Conservation (phyloP, 2,888 invertebrate species). For the Microplitis deprimator region DNA sequence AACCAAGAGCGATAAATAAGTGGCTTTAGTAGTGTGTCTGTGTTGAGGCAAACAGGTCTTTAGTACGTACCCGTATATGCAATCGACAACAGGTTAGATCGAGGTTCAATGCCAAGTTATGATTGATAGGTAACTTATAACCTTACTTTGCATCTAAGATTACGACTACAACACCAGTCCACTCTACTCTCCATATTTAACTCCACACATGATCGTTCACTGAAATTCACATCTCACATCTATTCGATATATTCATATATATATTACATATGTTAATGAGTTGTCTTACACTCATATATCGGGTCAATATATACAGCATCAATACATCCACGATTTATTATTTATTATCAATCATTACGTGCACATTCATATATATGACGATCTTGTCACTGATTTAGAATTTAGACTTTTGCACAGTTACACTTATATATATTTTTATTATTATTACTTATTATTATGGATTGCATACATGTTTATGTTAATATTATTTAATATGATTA, state of each 20-base stretch:
- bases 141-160: slow-evolving; percentile 64
- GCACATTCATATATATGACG: not conserved
- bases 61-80: not conserved
- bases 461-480: not conserved
- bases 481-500: not conserved
- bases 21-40: not conserved
- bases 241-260: no score
- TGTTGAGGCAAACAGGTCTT: not conserved
- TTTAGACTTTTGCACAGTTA: not conserved
- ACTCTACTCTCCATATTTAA: slow-evolving; percentile 52
- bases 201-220: slow-evolving; percentile 46
- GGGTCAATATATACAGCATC: slow-evolving; percentile 40
- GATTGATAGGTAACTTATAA: slow-evolving; percentile 68
- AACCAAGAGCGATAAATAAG: not conserved
- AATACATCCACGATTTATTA: not conserved
- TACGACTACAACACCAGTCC: slow-evolving; percentile 44
- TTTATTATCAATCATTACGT: not conserved
- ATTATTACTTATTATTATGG: not conserved
- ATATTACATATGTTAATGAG: slow-evolving; percentile 59
- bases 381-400: not conserved
- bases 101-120: slow-evolving; percentile 66
- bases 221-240: no score
- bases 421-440: not conserved
- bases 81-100: slow-evolving; percentile 40
- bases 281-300: slow-evolving; percentile 31